phyloP scores from a whole-genome alignment of 2,888 invertebrate species.

The Loripinus fragilis region DNA sequence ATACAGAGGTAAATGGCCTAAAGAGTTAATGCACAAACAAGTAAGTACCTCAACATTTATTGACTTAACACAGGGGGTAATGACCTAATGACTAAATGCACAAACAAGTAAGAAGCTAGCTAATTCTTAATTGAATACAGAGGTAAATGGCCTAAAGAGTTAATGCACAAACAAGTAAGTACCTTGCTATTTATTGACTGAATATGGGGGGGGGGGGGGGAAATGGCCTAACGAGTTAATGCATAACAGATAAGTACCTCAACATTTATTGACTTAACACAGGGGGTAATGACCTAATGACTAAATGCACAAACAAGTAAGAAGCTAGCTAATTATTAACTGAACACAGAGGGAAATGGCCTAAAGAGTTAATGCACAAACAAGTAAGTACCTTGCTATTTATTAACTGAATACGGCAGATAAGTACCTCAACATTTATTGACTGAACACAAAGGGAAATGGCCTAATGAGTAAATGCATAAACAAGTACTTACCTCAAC shows the following conservation, averaged over 20 bases:
- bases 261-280: slow-evolving; percentile 68
- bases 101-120: no score
- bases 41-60: slow-evolving; percentile 13
- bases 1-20: slow-evolving; percentile 59
- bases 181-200: no score
- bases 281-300: slow-evolving; percentile 50
- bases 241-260: no score
- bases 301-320: slow-evolving; percentile 40
- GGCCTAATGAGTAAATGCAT: no score
- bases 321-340: slow-evolving; percentile 33
- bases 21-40: slow-evolving; percentile 37
- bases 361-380: slow-evolving; percentile 30
- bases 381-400: slow-evolving; percentile 48
- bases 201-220: no score
- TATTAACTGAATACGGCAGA: no score
- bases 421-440: no score
- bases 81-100: no score
- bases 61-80: no score
- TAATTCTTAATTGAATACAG: slow-evolving; percentile 68
- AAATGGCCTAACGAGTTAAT: no score
- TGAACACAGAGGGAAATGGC: slow-evolving; percentile 59
- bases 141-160: slow-evolving; percentile 44
- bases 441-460: no score
- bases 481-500: no score
- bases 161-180: slow-evolving; percentile 40